Evolutionary conservation across 2,888 invertebrate species (phyloP), one percentile per base, ranked within the genome.

Genomic region (Drosophila lacicola): DNA sequence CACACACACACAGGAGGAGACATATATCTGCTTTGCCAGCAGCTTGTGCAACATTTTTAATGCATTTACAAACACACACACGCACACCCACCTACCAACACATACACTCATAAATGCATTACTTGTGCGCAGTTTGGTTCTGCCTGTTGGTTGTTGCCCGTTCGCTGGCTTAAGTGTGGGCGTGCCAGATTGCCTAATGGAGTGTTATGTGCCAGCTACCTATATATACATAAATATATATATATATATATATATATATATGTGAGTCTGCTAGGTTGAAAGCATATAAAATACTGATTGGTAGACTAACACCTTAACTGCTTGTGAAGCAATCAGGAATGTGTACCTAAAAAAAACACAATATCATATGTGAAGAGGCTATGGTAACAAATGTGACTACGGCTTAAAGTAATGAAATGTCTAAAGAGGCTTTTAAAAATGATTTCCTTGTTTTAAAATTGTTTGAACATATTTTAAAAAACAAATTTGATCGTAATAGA

Each of bases 31-130:
- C 62, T 62, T 57, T 69, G 57, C 57, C 57, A 53, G 53, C 65
- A 70, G 61, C 47, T 75, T 70, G 62, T 74, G 77, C 54, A 77
- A 68, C 69, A 78, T 80, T 78, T 80, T 78, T 78, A 78, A 80
- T 80, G 80, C 80, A 76, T 76, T 78, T 71, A 65, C 76, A 67
- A 58, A 67, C 37, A 57, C 57, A 29, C 8, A 29, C 8, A 8
- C 53, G 17, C 42, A 19, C 14, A 25, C 49, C 57, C 25, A 34
- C 46, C 13, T 17, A n/a, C 50, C 29, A 10, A 54, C 53, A 58
- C 44, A 54, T 63, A 51, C 50, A 49, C 56, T 64, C 76, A 71
- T 72, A 76, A 68, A 76, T 76, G 72, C 80, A 71, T 78, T 76
- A 76, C 64, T 71, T 58, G 57, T 63, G 64, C 60, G 55, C 51